Conservation (phyloP, 2,113 vertebrate genomes). For the Vombatus ursinus region DNA sequence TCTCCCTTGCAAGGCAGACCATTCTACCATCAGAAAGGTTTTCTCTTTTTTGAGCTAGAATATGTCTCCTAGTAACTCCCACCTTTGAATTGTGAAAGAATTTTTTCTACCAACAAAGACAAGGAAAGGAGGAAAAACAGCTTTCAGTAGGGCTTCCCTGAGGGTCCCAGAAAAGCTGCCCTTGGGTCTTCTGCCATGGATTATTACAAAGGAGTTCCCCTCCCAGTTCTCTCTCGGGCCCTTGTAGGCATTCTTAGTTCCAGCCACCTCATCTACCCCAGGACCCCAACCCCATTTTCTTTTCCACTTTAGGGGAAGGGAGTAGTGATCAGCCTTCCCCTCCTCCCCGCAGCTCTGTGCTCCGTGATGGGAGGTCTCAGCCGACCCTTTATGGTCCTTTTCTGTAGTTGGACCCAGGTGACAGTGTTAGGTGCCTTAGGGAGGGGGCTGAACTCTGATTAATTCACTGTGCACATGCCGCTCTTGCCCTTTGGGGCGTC, state of each 20-base stretch:
- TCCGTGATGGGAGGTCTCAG: background rate
- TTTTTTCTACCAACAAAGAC: background rate
- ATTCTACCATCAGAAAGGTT: background rate
- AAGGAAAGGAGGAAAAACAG: background rate
- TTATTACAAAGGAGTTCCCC: background rate
- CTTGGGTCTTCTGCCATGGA: accelerated
- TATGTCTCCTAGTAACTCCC: background rate
- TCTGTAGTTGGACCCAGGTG: background rate
- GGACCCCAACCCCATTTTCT: background rate
- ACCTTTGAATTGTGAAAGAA: background rate
- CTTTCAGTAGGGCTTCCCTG: background rate
- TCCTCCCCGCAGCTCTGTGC: background rate
- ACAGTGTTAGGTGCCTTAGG: background rate
- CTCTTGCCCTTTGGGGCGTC: background rate
- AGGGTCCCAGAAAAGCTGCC: background rate
- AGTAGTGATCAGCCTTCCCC: background rate
- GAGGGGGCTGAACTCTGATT: background rate
- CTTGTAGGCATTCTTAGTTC: background rate
- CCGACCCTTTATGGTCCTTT: background rate
- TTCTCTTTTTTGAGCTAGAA: background rate
- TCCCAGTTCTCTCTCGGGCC: background rate
- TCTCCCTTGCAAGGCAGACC: background rate
- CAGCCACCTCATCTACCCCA: background rate
- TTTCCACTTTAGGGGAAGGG: background rate
- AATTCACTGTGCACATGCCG: background rate